Evolutionary conservation across 2,888 invertebrate species (phyloP), one percentile per base, ranked within the genome.

Genomic region (Xanthia icteritia): DNA sequence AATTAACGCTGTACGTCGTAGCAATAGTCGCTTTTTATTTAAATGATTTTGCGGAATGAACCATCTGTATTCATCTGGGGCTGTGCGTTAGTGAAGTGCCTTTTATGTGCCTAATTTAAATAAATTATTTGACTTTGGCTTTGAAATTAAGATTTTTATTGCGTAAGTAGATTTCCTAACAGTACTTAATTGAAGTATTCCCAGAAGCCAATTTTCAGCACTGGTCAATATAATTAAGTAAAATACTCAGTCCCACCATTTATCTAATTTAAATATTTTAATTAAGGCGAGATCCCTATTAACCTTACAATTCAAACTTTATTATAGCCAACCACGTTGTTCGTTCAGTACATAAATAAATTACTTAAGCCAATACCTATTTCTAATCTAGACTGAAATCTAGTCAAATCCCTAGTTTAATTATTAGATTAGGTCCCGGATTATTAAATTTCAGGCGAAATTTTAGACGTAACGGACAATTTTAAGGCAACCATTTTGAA

Each of bases 361-460:
- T 77, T 64, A 61, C 63, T 66, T 48, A 20, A 66, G 48, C 66
- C 64, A 71, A 76, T 60, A 75, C 56, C 63, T 61, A 75, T 76
- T 81, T 81, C 61, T 51, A 76, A 76, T 77, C 64, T 63, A 56
- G 63, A 67, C 72, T 73, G 13, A 39, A 82, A 79, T 73, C 67
- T 76, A 71, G 48, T 36, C 36, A 39, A 76, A 81, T 69, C 61
- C 63, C 76, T 63, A 64, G 66, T 81, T 86, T 78, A 70, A 86
- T 81, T 84, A 86, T 76, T 84, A 63, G 73, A 64, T 77, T 64
- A 71, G 39, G 64, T 11, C 23, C 13, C 4, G 56, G 69, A 68
- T 77, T 70, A 82, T 79, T 84, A 70, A 79, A 77, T 86, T 86
- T 79, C n/a, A 5, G 8, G 9, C 27, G 4, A 17, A 36, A 76